Base-by-base conservation (phyloP, 1,140 invertebrate species). In the Aphidius ervi region DNA sequence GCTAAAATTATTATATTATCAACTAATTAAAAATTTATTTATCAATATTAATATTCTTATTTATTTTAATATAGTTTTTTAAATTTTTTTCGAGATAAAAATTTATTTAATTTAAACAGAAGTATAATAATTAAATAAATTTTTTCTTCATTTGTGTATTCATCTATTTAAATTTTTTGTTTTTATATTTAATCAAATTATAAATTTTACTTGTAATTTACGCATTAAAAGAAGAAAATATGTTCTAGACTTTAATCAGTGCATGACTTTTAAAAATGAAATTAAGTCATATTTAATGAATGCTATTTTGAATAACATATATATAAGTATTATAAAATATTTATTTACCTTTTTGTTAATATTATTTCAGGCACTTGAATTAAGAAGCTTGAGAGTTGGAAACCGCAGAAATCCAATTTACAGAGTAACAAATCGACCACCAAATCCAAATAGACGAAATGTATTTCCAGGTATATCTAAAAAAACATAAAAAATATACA, bases 281-380 rank as follows among this genome's bases (percentile, higher is more conserved):
- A 58, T 63, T 61, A 55, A 65, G 58, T 63, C 61, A 63, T 63
- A 62, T 48, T 39, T 7, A 54, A 54, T 37, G 39, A 7, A 31
- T n/a, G 37, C 40, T 54, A 54, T 10, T 7, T 54, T 42, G 16
- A n/a, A 6, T 54, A 5, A 40, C 40, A 40, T 16, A 40, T 16
- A 16, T 16, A 54, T 10, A 5, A 10, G 2, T 39, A 6, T 37
- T 43, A 52, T 46, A 16, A n/a, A 53, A 61, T 42, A 16, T 47
- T 47, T 47, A 47, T 16, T 47, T 47, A 31, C 23, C 4, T 31
- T 31, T 3, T 3, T 31, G 4, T 31, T 31, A 31, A 31, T 31
- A 31, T 31, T 31, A 31, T 72, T 71, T 47, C 62, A 79, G 77
- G 73, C 78, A n/a, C 69, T 76, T 54, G 76, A 78, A 62, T 56